Base-by-base conservation (phyloP, 1,140 invertebrate genomes). In the Calephelis virginiensis region DNA sequence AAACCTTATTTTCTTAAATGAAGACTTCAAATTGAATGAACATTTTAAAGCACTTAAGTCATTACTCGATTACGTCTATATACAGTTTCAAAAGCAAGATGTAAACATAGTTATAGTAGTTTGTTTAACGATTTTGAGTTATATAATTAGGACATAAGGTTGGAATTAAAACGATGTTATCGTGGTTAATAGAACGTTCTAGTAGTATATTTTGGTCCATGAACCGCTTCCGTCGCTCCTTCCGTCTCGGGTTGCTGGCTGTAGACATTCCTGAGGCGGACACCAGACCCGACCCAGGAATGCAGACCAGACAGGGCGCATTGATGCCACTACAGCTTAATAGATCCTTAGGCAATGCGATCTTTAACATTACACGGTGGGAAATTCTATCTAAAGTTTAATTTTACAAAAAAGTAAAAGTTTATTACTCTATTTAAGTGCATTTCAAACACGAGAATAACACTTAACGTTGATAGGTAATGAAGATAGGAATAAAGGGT, bases 161-260 rank as follows among this genome's bases (percentile, higher is more conserved):
- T 11, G n/a, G 1, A 46, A 14, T 69, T 62, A 63, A 10, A 69
- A 59, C 56, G 53, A 8, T 28, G 14, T 9, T 38, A 5, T 53
- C 2, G 17, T 28, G 63, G 64, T 56, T 8, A 6, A 62, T 76
- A 13, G 60, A 68, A 72, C 76, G 6, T 82, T 82, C 69, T 74
- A 46, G 71, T 64, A 60, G 14, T 56, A 48, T 12, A 13, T 61
- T 46, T 62, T 69, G 74, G 84, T 86, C 79, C 75, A 82, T 86
- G 85, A 82, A 89, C 85, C 83, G 88, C 88, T 90, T 89, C 87
- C 87, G 87, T 80, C 74, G 82, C 82, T 86, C 85, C 86, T 90
- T 90, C 88, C 88, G 88, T 89, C 86, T 89, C 86, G 86, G 81
- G 82, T 89, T 89, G 86, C 85, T 87, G 74, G 83, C 71, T 85